Evolutionary conservation across 2,888 invertebrate species (phyloP).

Genomic region (Polydrusus cervinus): DNA sequence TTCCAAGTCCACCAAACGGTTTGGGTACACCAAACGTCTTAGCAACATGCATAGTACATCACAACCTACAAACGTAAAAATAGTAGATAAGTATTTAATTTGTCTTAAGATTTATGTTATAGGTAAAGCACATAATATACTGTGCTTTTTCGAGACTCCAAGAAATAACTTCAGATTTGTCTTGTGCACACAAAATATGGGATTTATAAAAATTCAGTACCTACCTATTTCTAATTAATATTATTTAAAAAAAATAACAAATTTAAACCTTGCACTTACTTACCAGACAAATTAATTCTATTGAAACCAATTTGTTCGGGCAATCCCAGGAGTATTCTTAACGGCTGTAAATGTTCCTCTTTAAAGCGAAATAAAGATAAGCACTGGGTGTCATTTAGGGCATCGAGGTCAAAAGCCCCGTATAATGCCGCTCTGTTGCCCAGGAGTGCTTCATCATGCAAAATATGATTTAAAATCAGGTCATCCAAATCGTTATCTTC

Average conservation of each 20-base stretch:
- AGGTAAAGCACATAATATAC: neutral
- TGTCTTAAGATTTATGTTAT: neutral
- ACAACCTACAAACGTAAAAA: neutral
- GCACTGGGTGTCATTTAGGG: neutral
- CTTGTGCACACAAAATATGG: neutral
- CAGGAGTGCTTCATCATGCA: neutral
- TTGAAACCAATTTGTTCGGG: neutral
- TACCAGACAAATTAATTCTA: constrained; percentile 1
- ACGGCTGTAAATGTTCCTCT: neutral
- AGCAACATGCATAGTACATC: neutral
- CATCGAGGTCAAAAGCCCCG: neutral
- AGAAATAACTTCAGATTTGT: neutral
- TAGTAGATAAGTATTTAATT: neutral
- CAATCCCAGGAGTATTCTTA: neutral
- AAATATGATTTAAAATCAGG: too few relatives aligned
- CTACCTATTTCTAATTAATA: neutral
- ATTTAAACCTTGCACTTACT: neutral
- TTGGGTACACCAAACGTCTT: constrained; percentile 7
- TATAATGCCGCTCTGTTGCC: constrained; percentile 1
- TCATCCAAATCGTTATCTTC: neutral
- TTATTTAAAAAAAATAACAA: neutral
- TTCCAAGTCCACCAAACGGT: neutral
- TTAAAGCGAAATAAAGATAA: constrained; percentile 3
- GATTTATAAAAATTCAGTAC: neutral
- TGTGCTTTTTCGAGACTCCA: neutral